These are phyloP conservation scores for Drosophila albomicans DNA, from an alignment of 1,140 invertebrate species.

Conservation along the genomic window DNA sequence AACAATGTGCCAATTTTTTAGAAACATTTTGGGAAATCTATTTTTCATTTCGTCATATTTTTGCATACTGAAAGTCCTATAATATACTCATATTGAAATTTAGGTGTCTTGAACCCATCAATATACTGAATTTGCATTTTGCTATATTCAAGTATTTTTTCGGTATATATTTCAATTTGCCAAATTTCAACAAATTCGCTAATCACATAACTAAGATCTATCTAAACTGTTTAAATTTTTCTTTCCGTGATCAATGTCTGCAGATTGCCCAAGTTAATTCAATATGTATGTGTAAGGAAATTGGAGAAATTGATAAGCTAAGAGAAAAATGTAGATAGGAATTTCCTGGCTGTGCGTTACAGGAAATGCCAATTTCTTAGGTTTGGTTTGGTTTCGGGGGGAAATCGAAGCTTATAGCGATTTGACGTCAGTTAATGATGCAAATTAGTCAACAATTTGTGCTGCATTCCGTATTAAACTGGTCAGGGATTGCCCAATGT, in stretches of 20 bases:
- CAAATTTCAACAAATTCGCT: no score
- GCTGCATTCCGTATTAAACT: conserved; percentile 41
- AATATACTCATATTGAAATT: no score
- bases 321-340: conserved; percentile 13
- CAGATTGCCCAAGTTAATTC: background rate
- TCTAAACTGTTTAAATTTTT: background rate
- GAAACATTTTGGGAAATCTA: no score
- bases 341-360: conserved; percentile 5
- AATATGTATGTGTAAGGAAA: conserved; percentile 1
- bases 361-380: conserved; percentile 33
- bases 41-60: no score
- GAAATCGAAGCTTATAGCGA: conserved; percentile 32
- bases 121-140: no score
- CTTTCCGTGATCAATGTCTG: no score
- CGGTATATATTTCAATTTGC: no score
- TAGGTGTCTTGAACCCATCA: no score
- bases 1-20: no score
- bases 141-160: no score
- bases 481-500: conserved; percentile 38
- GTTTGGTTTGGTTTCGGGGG: background rate
- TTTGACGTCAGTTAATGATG: conserved; percentile 34
- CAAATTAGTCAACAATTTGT: conserved; percentile 55
- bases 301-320: conserved; percentile 19
- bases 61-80: no score
- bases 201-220: no score